These are phyloP conservation scores for Sylvicola cinctus DNA, from an alignment of 2,888 invertebrate genomes.

Conservation along the genomic window DNA sequence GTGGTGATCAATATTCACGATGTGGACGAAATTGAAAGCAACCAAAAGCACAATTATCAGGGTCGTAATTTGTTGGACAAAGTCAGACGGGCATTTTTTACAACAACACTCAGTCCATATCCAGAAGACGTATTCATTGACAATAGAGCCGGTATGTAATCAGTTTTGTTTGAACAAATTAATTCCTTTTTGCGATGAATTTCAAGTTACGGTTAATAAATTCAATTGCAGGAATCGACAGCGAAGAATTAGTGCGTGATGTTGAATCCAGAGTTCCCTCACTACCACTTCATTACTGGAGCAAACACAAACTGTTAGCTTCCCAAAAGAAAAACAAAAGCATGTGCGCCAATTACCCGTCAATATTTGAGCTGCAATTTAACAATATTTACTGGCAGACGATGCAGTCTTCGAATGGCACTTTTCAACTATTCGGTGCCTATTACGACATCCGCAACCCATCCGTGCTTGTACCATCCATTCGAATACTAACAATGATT, in stretches of 20 bases:
- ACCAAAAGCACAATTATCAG: neutral
- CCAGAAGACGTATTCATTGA: too few relatives aligned
- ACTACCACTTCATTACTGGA: slow-evolving; percentile 71
- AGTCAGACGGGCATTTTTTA: too few relatives aligned
- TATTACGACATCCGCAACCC: slow-evolving; percentile 65
- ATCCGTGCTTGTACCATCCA: slow-evolving; percentile 61
- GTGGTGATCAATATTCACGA: neutral
- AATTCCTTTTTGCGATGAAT: neutral
- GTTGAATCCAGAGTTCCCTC: slow-evolving; percentile 64
- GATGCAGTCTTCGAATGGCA: slow-evolving; percentile 59
- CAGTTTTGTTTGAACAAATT: neutral
- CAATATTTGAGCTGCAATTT: slow-evolving; percentile 76
- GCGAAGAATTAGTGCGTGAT: slow-evolving; percentile 55
- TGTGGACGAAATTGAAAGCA: neutral
- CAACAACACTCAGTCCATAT: too few relatives aligned
- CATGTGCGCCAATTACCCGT: slow-evolving; percentile 67
- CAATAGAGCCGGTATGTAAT: too few relatives aligned
- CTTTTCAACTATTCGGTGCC: slow-evolving; percentile 77
- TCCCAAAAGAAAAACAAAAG: slow-evolving; percentile 35
- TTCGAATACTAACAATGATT: slow-evolving; percentile 73
- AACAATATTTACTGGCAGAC: slow-evolving; percentile 91
- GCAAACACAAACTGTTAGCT: slow-evolving; percentile 44
- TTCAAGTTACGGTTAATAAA: neutral
- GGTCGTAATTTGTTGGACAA: too few relatives aligned
- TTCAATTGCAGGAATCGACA: slow-evolving; percentile 25